Conservation (phyloP, 2,797 vertebrate species). For the Chaetodon trifasciatus region DNA sequence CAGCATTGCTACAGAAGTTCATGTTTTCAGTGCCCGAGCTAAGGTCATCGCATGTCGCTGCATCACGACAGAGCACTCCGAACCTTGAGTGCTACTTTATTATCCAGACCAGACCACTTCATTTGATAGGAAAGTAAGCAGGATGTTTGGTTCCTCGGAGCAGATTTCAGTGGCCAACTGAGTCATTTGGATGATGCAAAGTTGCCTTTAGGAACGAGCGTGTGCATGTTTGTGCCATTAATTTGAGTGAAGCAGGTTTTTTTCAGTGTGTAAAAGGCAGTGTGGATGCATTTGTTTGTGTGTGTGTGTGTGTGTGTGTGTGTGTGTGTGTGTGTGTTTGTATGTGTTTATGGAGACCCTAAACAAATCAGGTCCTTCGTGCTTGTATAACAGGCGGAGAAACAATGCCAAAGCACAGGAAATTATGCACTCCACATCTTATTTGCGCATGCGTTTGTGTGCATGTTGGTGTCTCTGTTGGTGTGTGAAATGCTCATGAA, state of each 20-base stretch:
- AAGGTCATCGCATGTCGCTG: conserved; percentile 2
- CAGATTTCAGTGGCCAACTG: background rate
- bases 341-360: conserved; percentile 21
- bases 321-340: background rate
- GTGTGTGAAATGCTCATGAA: too few relatives aligned
- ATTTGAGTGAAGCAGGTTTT: background rate
- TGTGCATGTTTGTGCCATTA: conserved; percentile 11
- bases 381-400: conserved; percentile 20
- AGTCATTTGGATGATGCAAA: conserved; percentile 62
- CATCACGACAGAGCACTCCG: conserved; percentile 1
- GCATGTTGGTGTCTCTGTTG: too few relatives aligned
- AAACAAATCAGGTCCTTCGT: conserved; percentile 25
- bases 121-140: conserved; percentile 32
- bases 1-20: background rate
- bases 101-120: conserved; percentile 25
- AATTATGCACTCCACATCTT: background rate
- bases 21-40: background rate
- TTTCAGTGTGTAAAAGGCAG: background rate
- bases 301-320: conserved; percentile 2
- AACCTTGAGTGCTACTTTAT: conserved; percentile 1
- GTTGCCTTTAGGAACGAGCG: background rate
- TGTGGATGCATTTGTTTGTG: background rate
- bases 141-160: conserved; percentile 16
- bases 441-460: too few relatives aligned
- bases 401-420: background rate